Base-by-base conservation (phyloP, 2,113 vertebrate genomes). In the Prietella phreatophila region DNA sequence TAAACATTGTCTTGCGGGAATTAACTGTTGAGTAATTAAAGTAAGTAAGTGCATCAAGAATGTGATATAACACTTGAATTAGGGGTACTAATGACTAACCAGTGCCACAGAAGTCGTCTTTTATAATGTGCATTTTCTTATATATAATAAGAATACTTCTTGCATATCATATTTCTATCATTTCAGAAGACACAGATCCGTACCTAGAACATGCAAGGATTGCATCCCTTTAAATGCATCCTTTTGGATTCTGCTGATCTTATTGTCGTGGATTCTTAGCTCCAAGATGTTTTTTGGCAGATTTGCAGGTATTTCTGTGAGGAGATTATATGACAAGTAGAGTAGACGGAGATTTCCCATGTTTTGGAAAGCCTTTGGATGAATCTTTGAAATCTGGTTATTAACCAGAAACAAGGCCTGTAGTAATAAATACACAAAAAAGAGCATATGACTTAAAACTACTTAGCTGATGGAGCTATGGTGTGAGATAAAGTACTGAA, bases 401-500 rank as follows among this genome's bases (percentile, higher is more conserved):
- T 99, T 99, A 93, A 99, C 97, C 89, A 99, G 94, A 91, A 98
- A 98, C 93, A 99, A 91, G 79, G 96, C 97, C 98, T 99, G 83
- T 82, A 88, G 76, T 60, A 88, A 83, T 25, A 85, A 30, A 83
- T 61, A 22, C 58, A 65, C 58, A 65, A 11, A 36, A 56, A 67
- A 25, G 14, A 27, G 25, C 36, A 63, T 13, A 55, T n/a, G 30
- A 82, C 33, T 11, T 33, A 60, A 20, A 58, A 82, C 20, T 39
- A 82, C 56, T 22, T 63, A 83, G 25, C 20, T n/a, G n/a, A 27
- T 61, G 5, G 3, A 39, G 19, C 11, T 60, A 61, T 82, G 39
- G 13, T 25, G 0, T 39, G 1, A 33, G 6, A 81, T 81, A 61
- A 82, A 82, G 61, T 42, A 61, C 33, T 61, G 30, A 22, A 56